Conservation (phyloP, 2,113 vertebrate species). For the Rhinopithecus roxellana region DNA sequence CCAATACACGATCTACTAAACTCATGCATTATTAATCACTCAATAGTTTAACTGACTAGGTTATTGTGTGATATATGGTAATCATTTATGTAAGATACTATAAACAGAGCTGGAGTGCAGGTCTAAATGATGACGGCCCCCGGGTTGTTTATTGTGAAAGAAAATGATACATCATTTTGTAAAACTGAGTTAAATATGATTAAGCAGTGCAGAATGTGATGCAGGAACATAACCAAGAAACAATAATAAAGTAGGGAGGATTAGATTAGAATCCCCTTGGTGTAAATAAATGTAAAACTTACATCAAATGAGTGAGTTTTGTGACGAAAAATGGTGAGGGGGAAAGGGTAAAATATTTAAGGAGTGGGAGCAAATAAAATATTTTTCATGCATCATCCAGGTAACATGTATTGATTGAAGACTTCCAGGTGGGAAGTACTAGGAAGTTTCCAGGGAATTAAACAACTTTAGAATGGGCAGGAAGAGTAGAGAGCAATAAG, state of each 20-base stretch:
- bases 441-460: no score
- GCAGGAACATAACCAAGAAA: background rate
- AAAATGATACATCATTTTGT: background rate
- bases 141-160: background rate
- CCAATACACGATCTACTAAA: background rate
- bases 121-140: background rate
- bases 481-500: accelerated
- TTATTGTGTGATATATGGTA: background rate
- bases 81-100: background rate
- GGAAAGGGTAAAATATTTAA: background rate
- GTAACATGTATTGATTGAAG: accelerated
- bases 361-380: background rate
- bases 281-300: background rate
- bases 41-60: background rate
- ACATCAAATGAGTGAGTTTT: background rate
- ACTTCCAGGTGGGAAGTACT: background rate
- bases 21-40: background rate
- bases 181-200: background rate
- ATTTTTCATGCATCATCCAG: background rate
- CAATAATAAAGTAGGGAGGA: background rate
- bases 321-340: no score
- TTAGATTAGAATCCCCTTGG: background rate
- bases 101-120: background rate
- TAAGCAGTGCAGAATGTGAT: background rate
- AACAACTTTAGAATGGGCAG: background rate